Evolutionary conservation across 2,888 invertebrate species (phyloP).

Genomic region (Chymomyza caudatula): DNA sequence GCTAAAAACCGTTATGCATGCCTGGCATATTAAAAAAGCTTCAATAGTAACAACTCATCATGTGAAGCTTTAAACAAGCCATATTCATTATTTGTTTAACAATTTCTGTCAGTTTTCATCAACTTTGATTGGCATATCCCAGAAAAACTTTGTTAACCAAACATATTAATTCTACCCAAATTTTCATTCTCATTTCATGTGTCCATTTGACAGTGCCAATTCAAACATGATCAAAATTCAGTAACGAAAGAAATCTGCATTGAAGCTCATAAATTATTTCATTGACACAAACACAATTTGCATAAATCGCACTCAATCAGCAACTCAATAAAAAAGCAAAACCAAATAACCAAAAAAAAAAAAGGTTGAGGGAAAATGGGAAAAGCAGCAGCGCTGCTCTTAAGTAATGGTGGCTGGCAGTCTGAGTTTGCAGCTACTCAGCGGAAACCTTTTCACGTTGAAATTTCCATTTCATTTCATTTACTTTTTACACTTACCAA

Average conservation of each 20-base stretch:
- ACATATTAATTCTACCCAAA: not conserved
- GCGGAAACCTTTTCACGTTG: conserved; percentile 31
- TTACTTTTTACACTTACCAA: conserved; percentile 47
- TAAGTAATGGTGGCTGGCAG: conserved; percentile 26
- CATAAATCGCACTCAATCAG: conserved; percentile 67
- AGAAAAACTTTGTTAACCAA: not conserved
- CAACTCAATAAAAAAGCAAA: conserved; percentile 39
- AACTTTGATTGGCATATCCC: not conserved
- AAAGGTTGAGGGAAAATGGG: not conserved
- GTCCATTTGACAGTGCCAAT: not conserved
- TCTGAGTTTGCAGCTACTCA: conserved; percentile 8
- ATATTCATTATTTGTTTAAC: not conserved
- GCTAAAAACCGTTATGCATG: too few species aligned
- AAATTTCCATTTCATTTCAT: conserved; percentile 74
- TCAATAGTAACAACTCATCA: not conserved
- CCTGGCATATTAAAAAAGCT: too few species aligned
- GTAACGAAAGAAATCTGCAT: conserved; percentile 36
- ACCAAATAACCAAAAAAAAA: conserved; percentile 3
- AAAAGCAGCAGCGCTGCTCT: not conserved
- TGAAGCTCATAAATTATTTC: conserved; percentile 70
- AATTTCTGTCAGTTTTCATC: not conserved
- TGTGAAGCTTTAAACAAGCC: not conserved
- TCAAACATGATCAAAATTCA: not conserved
- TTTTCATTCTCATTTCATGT: conserved; percentile 21
- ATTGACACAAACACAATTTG: conserved; percentile 72